Base-by-base conservation (phyloP, 2,113 vertebrate species). In the Astur gentilis region DNA sequence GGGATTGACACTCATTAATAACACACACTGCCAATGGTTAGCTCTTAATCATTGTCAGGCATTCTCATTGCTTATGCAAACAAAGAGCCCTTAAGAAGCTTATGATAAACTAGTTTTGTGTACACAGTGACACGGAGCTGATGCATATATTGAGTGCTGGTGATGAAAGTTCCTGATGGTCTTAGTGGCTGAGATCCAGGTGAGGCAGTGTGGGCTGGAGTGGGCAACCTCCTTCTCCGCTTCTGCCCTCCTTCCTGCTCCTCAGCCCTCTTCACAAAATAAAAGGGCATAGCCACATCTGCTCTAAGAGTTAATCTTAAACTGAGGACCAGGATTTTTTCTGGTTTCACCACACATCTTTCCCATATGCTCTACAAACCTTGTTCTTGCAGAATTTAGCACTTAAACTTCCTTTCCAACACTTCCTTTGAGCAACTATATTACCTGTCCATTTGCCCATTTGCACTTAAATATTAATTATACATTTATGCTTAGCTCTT, bases 171-270 rank as follows among this genome's bases (percentile, higher is more conserved):
- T 11, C 14, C 27, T 23, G 22, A 5, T 47, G 16, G 3, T 42
- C 70, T 60, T 22, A 29, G 17, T 7, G 18, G 10, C 8, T 6
- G 11, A 18, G 14, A 49, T 60, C 5, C 34, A 55, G 61, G 16
- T 45, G 32, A 60, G 16, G 25, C 10, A 71, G 16, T 17, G 21
- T 14, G 18, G 13, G 38, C 26, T 5, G 18, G 25, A 54, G 45
- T 5, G 7, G 1, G 4, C 0, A 0, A 76, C 6, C 5, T 54
- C 17, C 13, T 40, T 29, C 29, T 40, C 26, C 13, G 6, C 6
- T 31, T 32, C 7, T n/a, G 17, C 73, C 7, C 21, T 40, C 22
- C 44, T 64, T 45, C 18, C 5, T 70, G 27, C 11, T 49, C 10
- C 7, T 80, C 62, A 42, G 11, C 2, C 3, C 6, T 7, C 23